phyloP scores from a whole-genome alignment of 2,113 vertebrate genomes.

The Siphamia tubifer region DNA sequence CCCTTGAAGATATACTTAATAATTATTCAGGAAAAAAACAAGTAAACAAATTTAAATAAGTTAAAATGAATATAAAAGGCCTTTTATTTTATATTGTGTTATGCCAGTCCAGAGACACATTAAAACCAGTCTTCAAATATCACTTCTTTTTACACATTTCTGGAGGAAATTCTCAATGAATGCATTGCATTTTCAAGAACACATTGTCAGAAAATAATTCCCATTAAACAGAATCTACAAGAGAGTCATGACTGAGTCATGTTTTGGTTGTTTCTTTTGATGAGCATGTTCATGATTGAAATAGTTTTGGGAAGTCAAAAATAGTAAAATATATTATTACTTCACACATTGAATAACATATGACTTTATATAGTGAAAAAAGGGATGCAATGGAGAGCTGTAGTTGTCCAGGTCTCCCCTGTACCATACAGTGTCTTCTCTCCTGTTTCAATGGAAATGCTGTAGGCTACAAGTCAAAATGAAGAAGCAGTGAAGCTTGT shows the following conservation, averaged over 20 bases:
- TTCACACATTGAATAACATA: conserved; percentile 19
- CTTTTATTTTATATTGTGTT: neutral
- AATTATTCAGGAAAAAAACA: conserved; percentile 9
- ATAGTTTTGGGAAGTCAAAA: conserved; percentile 34
- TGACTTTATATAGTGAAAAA: conserved; percentile 37
- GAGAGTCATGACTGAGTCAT: no score
- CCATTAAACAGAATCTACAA: no score
- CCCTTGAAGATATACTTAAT: conserved; percentile 7
- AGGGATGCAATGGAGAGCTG: conserved; percentile 8
- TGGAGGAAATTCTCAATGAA: no score
- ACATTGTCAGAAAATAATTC: no score
- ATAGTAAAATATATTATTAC: conserved; percentile 20
- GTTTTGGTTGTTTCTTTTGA: conserved; percentile 6
- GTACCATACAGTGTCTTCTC: neutral
- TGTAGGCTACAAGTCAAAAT: conserved; percentile 19
- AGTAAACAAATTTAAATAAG: conserved; percentile 22
- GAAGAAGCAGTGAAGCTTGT: conserved; percentile 1
- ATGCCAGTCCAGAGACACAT: neutral
- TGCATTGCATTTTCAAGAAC: no score
- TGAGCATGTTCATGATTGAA: conserved; percentile 41
- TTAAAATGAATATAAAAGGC: conserved; percentile 1
- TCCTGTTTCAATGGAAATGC: neutral
- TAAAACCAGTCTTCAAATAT: no score
- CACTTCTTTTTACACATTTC: no score
- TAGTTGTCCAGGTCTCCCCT: neutral